Base-by-base conservation (phyloP, 2,113 vertebrate genomes). In the Boulengeromyrus knoepffleri region DNA sequence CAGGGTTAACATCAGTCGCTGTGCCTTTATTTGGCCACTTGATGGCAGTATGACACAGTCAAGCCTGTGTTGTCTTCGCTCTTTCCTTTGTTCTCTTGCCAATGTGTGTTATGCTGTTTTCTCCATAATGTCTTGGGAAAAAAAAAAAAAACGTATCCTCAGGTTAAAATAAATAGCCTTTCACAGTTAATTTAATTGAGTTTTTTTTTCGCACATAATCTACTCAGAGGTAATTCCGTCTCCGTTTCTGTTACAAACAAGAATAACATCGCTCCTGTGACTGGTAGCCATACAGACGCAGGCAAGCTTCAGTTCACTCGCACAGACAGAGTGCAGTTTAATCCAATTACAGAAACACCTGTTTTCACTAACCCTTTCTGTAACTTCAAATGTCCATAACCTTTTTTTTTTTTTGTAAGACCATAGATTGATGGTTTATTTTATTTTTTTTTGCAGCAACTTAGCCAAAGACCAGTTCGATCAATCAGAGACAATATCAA, bases 111-210 rank as follows among this genome's bases (percentile, higher is more conserved):
- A 89, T 90, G 74, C 85, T 90, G 91, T 91, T 91, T 91, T 92
- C 87, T 50, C 90, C 91, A 89, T 90, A 94, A 94, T 92, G 94
- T 91, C 92, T 93, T 93, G 94, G 74, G 74, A 92, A 94, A 93
- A 90, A 93, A 80, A 80, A 56, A 88, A 95, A 94, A 94, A 95
- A 95, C 93, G 94, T 95, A 94, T 96, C 94, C 95, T 92, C 93
- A 88, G 95, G 95, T 96, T 95, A 96, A 95, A 96, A 96, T 96
- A 96, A 96, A 96, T 95, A 96, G 95, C 94, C 95, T 96, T 96
- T 95, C 95, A 96, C 95, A 94, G 94, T 95, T 96, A 96, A 96
- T 96, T 96, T 96, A 95, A 96, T 96, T 96, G 95, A 95, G 93
- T 96, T 96, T 95, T 90, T 95, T 95, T 95, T 58, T 13, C 52